A percentile compares a stretch with the other conserved stretches of the same genome.
Evolutionary conservation across 2,113 vertebrate species (phyloP).

Genomic region (Hippocampus barbouri): DNA sequence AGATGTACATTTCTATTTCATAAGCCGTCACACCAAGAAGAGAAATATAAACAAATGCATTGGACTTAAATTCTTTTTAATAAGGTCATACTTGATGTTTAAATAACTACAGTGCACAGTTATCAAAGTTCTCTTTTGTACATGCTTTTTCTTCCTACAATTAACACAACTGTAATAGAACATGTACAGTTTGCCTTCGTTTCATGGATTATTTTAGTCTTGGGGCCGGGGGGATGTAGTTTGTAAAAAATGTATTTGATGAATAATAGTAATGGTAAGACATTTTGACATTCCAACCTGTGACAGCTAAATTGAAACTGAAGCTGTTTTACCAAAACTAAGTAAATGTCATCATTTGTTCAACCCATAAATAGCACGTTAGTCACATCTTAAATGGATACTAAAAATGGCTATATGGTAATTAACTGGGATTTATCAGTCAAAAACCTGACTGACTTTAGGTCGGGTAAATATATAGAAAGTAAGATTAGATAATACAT

Average conservation of each 20-base stretch:
- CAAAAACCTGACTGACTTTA: background rate
- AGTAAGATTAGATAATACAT: background rate
- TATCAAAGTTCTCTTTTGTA: background rate
- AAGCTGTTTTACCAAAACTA: background rate
- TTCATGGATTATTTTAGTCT: background rate
- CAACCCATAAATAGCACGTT: background rate
- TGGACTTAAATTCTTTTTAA: background rate
- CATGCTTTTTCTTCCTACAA: background rate
- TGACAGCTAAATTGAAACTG: background rate
- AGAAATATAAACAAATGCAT: background rate
- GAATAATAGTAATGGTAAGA: background rate
- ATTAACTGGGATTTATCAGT: background rate
- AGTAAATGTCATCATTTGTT: background rate
- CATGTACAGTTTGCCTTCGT: background rate
- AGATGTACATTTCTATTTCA: background rate
- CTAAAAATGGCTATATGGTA: background rate
- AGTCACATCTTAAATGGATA: background rate
- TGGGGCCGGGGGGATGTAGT: background rate
- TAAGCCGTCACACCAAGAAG: no score
- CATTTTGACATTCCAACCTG: background rate
- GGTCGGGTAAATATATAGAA: background rate
- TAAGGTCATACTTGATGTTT: conserved; percentile 25
- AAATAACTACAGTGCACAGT: background rate
- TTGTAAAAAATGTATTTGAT: background rate
- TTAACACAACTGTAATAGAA: conserved; percentile 10